phyloP scores from a whole-genome alignment of 2,113 vertebrate species.

The Corydoras maculifer region DNA sequence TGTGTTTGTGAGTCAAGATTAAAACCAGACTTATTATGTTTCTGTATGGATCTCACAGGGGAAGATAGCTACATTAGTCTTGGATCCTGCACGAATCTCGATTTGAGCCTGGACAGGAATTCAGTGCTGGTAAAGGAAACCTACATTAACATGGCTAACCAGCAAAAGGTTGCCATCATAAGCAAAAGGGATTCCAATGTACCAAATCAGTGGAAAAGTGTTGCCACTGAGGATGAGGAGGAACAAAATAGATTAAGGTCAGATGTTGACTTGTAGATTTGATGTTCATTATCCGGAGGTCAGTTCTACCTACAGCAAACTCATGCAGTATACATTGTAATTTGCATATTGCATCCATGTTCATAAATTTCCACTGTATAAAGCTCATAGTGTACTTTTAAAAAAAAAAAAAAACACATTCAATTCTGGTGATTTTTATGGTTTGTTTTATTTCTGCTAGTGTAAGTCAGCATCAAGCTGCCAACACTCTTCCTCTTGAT shows the following conservation, averaged over 20 bases:
- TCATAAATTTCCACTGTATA: too few relatives aligned
- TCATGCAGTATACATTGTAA: too few relatives aligned
- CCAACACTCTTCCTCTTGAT: too few relatives aligned
- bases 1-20: slow-evolving; percentile 3
- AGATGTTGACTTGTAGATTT: not conserved
- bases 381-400: too few relatives aligned
- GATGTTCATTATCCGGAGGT: not conserved
- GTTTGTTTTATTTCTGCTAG: too few relatives aligned
- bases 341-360: too few relatives aligned
- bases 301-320: too few relatives aligned
- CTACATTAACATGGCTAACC: slow-evolving; percentile 63
- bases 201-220: slow-evolving; percentile 74
- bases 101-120: slow-evolving; percentile 68
- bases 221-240: slow-evolving; percentile 66
- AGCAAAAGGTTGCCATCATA: slow-evolving; percentile 60
- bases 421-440: too few relatives aligned
- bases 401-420: too few relatives aligned
- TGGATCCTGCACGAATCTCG: slow-evolving; percentile 69
- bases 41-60: slow-evolving; percentile 57
- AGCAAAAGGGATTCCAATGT: slow-evolving; percentile 70
- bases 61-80: slow-evolving; percentile 68
- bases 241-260: slow-evolving; percentile 64
- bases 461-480: too few relatives aligned
- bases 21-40: not conserved
- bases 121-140: slow-evolving; percentile 67